Evolutionary conservation across 2,888 invertebrate genomes (phyloP).

Genomic region (Fragum fragum): DNA sequence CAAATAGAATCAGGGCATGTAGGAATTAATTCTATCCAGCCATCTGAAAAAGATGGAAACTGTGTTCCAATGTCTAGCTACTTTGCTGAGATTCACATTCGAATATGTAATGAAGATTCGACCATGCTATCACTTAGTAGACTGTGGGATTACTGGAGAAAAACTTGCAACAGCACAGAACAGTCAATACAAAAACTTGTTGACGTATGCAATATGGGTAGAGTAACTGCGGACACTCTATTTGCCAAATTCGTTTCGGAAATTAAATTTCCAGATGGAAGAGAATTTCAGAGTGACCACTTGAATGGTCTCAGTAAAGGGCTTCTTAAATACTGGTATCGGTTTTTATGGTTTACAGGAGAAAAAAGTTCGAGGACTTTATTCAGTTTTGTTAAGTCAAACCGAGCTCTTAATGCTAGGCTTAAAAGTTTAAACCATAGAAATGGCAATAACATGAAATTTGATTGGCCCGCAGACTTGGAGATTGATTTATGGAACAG

Average conservation of each 20-base stretch:
- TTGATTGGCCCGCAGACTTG: not conserved
- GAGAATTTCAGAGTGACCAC: not conserved
- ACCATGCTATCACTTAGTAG: not conserved
- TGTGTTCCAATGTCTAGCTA: no score
- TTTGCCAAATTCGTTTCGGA: not conserved
- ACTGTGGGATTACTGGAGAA: not conserved
- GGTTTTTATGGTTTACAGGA: not conserved
- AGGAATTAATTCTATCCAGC: no score
- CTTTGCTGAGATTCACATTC: not conserved
- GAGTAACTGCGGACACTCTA: not conserved
- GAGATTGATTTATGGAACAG: not conserved
- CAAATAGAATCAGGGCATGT: no score
- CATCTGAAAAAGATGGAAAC: no score
- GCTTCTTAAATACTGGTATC: not conserved
- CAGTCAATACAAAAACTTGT: not conserved
- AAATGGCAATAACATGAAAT: not conserved
- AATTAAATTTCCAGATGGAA: not conserved
- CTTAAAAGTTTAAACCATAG: not conserved
- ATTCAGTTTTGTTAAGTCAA: no score
- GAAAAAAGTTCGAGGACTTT: no score
- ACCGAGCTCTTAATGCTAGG: no score
- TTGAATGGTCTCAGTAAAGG: not conserved
- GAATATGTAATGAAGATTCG: not conserved
- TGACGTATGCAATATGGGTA: not conserved
- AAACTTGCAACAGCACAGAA: not conserved